Percentiles rank a stretch among this genome's conserved stretches.
phyloP scores from a whole-genome alignment of 2,888 invertebrate genomes.

The Drosophila ezoana region DNA sequence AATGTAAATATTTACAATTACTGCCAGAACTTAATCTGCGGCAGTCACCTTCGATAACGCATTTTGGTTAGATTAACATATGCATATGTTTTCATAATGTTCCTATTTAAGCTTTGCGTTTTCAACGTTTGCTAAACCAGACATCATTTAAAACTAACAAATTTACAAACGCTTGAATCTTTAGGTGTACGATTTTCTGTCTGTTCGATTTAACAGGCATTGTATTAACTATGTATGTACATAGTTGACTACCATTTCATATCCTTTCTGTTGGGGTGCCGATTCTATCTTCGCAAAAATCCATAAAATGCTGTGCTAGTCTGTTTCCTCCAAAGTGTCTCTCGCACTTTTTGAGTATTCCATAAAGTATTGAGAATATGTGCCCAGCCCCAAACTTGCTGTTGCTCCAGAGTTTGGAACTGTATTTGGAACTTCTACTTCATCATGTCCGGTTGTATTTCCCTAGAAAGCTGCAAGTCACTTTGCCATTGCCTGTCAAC shows the following conservation, averaged over 20 bases:
- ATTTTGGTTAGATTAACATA: neutral
- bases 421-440: conserved; percentile 40
- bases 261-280: conserved; percentile 4
- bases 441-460: conserved; percentile 57
- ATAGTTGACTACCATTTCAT: conserved; percentile 1
- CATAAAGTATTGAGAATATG: conserved; percentile 41
- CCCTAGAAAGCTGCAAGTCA: conserved; percentile 63
- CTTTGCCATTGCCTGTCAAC: conserved; percentile 66
- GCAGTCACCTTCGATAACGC: neutral
- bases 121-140: neutral
- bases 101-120: conserved; percentile 37
- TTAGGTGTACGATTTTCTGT: neutral
- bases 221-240: neutral
- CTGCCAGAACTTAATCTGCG: conserved; percentile 7
- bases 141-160: neutral
- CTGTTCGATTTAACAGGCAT: neutral
- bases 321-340: conserved; percentile 25
- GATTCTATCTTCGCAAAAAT: conserved; percentile 2
- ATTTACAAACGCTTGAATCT: conserved; percentile 21
- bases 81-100: conserved; percentile 26
- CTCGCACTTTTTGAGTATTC: conserved; percentile 26
- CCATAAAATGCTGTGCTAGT: conserved; percentile 2
- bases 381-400: conserved; percentile 26
- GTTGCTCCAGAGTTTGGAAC: conserved; percentile 2
- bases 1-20: conserved; percentile 56